Evolutionary conservation across 2,797 vertebrate species (phyloP).

Genomic region (Parauchenoglanis punctatus): DNA sequence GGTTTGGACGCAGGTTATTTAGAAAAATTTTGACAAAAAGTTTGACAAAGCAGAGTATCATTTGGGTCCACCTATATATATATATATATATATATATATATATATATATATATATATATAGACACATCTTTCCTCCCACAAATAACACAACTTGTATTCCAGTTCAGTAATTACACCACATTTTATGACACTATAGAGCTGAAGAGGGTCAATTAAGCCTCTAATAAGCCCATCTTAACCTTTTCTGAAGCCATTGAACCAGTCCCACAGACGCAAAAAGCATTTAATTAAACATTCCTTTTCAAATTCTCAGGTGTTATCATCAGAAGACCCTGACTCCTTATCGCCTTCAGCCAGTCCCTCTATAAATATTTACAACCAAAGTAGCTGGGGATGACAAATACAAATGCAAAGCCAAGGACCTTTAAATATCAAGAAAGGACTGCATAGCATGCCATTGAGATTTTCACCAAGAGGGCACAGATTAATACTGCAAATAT

Average conservation of each 20-base stretch:
- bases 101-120: background rate
- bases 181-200: background rate
- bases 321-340: conserved; percentile 70
- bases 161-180: background rate
- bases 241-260: conserved; percentile 58
- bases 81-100: background rate
- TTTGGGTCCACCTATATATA: no score
- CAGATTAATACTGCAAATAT: conserved; percentile 74
- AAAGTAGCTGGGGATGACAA: conserved; percentile 66
- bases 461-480: conserved; percentile 68
- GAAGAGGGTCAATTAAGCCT: background rate
- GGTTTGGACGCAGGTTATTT: no score
- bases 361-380: conserved; percentile 78
- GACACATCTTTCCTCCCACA: background rate
- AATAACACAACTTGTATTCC: background rate
- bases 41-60: no score
- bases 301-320: conserved; percentile 72
- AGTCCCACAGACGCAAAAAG: conserved; percentile 66
- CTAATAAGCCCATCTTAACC: conserved; percentile 64
- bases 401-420: conserved; percentile 73
- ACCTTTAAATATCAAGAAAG: conserved; percentile 64
- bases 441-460: conserved; percentile 60
- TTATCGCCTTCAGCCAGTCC: conserved; percentile 75
- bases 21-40: no score
- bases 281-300: conserved; percentile 74